Conservation (phyloP, 2,113 vertebrate species). For the Macquaria ambigua region DNA sequence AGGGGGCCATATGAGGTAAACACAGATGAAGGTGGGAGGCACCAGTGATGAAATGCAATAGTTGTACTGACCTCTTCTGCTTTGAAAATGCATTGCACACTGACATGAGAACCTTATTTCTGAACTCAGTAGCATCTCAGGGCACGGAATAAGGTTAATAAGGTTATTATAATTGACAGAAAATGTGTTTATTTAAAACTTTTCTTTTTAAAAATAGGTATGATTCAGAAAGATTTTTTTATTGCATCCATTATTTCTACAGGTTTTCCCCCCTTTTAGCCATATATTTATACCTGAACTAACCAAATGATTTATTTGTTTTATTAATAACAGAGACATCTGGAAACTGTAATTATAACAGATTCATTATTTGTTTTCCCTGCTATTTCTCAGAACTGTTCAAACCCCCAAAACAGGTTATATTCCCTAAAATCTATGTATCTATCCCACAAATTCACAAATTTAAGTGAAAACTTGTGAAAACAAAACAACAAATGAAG, state of each 20-base stretch:
- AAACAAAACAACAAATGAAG: conserved; percentile 40
- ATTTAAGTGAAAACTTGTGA: background rate
- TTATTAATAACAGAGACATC: background rate
- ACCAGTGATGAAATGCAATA: background rate
- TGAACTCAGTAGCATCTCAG: background rate
- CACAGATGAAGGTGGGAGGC: background rate
- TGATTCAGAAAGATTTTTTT: background rate
- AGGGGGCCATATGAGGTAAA: conserved; percentile 25
- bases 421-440: background rate
- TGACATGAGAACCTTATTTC: background rate
- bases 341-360: background rate
- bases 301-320: background rate
- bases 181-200: background rate
- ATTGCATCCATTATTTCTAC: background rate
- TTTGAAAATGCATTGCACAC: conserved; percentile 44
- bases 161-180: background rate
- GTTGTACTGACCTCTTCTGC: conserved; percentile 71
- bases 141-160: background rate
- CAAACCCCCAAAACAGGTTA: background rate
- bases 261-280: background rate
- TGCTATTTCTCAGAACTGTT: background rate
- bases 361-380: too few species aligned
- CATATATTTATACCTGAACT: background rate
- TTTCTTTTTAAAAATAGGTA: too few species aligned
- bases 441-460: background rate